Evolutionary conservation across 2,888 invertebrate genomes (phyloP), one percentile per base, ranked within the genome.

Genomic region (Tanytarsus gracilentus): DNA sequence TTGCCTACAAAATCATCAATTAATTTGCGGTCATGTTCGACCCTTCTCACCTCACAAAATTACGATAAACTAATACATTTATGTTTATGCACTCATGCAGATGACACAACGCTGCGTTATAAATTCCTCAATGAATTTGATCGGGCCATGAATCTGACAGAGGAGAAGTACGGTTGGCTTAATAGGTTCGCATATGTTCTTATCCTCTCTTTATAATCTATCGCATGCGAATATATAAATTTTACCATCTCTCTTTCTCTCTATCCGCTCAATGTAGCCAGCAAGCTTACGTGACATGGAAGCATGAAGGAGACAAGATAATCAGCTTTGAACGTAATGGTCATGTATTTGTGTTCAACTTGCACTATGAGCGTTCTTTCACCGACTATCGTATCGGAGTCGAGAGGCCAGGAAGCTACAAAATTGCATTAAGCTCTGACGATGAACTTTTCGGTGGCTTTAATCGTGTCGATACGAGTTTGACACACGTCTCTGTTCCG

Each of bases 241-340:
- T 3, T 11, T 36, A 6, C 36, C 36, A 16, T 36, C 7, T 21
- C 40, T 40, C 16, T 8, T 14, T 6, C 36, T n/a, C n/a, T 11
- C 3, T 2, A 33, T 11, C 14, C 16, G 16, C 14, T 14, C n/a
- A 40, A 40, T 18, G 21, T 18, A 50, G 36, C 9, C 25, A 60
- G 33, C 60, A 49, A 30, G 91, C 76, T 0, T 95, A 86, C 70
- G 89, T 98, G 1, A 94, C 94, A 63, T 88, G 91, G 77, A 99
- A 98, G 71, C 95, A 99, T 70, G 85, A 98, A 67, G 87, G 83
- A 44, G 99, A 99, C 76, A 99, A 98, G 75, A 82, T 97, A 44
- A 79, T 99, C 30, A 89, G 85, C 11, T 98, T 93, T 72, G 99
- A 99, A 74, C 81, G 98, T 65, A 94, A 88, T 21, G 88, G 87